phyloP scores from a whole-genome alignment of 2,888 invertebrate genomes.

The Hypolimnas misippus region DNA sequence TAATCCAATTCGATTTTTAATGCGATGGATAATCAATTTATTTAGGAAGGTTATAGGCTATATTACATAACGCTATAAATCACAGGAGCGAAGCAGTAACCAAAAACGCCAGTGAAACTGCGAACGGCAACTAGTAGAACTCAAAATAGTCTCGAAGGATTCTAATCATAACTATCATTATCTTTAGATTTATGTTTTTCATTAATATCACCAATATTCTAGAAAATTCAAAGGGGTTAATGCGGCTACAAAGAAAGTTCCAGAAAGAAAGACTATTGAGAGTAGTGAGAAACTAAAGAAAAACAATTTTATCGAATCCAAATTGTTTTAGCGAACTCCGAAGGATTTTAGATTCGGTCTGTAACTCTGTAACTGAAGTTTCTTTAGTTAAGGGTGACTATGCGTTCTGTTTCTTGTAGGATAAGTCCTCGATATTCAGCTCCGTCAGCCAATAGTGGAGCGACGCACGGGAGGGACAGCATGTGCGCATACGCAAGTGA shows the following conservation, averaged over 20 bases:
- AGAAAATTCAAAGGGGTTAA: not conserved
- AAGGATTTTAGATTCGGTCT: constrained; percentile 10
- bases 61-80: too few species aligned
- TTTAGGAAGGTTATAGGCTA: too few species aligned
- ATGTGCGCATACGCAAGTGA: too few species aligned
- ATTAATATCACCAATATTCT: not conserved
- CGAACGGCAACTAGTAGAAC: too few species aligned
- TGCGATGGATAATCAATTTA: too few species aligned
- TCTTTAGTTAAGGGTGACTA: constrained; percentile 1
- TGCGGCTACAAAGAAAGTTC: not conserved
- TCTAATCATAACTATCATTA: not conserved
- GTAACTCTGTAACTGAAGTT: constrained; percentile 12
- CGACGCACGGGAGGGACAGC: too few species aligned
- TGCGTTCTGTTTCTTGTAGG: not conserved
- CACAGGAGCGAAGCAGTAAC: too few species aligned
- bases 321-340: constrained; percentile 11
- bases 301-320: constrained; percentile 10
- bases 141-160: too few species aligned
- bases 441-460: too few species aligned
- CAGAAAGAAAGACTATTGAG: constrained; percentile 2
- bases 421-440: not conserved
- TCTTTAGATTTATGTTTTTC: not conserved
- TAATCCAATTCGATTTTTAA: too few species aligned
- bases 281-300: constrained; percentile 9
- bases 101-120: too few species aligned